Evolutionary conservation across 2,113 vertebrate genomes (phyloP).

Genomic region (Podocnemis expansa): DNA sequence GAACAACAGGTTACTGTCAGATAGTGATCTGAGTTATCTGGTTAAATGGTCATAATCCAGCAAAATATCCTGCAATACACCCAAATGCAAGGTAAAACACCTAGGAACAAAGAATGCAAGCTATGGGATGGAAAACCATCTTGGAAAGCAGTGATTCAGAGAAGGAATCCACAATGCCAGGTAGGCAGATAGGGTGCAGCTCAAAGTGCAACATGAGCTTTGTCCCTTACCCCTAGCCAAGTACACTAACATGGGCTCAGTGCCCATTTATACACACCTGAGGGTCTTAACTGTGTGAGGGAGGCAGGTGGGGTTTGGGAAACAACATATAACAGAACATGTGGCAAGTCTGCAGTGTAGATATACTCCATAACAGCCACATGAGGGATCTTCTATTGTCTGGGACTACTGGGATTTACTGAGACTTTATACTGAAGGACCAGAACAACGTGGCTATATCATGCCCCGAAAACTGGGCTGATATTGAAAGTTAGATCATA

Average conservation of each 20-base stretch:
- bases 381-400: slow-evolving; percentile 2
- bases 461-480: slow-evolving; percentile 2
- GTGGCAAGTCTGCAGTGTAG: not conserved
- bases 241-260: not conserved
- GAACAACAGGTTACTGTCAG: not conserved
- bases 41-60: not conserved
- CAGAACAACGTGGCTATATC: not conserved
- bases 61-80: not conserved
- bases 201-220: not conserved
- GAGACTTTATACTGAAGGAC: not conserved
- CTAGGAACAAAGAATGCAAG: not conserved
- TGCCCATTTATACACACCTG: not conserved
- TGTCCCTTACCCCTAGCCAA: not conserved
- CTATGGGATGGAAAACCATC: not conserved
- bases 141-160: not conserved
- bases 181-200: not conserved
- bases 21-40: not conserved
- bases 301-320: not conserved
- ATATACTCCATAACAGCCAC: not conserved
- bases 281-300: not conserved
- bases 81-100: not conserved
- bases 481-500: not conserved
- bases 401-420: not conserved
- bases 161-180: not conserved
- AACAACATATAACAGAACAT: not conserved